Evolutionary conservation across 2,113 vertebrate genomes (phyloP).

Genomic region (Anser cygnoides): DNA sequence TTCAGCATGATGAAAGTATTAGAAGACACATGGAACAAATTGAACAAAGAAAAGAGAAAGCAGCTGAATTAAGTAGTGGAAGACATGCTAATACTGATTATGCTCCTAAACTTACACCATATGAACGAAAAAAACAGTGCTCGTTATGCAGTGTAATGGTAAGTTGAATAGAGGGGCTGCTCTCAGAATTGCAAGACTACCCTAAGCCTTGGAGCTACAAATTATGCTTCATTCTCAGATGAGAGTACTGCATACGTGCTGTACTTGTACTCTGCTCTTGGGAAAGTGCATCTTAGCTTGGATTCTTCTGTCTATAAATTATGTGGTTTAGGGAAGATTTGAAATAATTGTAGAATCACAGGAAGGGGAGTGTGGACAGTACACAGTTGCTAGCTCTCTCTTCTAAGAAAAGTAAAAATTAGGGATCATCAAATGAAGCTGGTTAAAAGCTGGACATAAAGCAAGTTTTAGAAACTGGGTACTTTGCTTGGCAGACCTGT

Average conservation of each 20-base stretch:
- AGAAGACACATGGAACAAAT: conserved; percentile 99
- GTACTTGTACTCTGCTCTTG: neutral
- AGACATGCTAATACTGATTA: conserved; percentile 95
- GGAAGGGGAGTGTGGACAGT: neutral
- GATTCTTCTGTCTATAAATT: neutral
- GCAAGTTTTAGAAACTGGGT: neutral
- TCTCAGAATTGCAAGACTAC: neutral
- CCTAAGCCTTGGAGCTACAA: neutral
- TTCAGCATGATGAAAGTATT: conserved; percentile 96
- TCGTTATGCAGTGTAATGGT: conserved; percentile 90
- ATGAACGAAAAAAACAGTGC: conserved; percentile 96
- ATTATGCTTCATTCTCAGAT: neutral
- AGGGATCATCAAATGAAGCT: neutral
- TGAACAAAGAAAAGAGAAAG: conserved; percentile 98
- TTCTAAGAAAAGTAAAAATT: neutral
- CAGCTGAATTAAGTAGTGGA: conserved; percentile 96
- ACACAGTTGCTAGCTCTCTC: neutral
- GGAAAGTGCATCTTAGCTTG: neutral
- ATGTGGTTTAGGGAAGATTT: neutral
- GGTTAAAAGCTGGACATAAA: neutral
- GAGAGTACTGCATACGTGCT: neutral
- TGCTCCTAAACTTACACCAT: conserved; percentile 96
- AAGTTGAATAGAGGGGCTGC: conserved; percentile 14
- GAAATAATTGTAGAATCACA: neutral
- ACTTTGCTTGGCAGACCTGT: neutral